Conservation (phyloP, 2,888 invertebrate species). For the Congeria kusceri region DNA sequence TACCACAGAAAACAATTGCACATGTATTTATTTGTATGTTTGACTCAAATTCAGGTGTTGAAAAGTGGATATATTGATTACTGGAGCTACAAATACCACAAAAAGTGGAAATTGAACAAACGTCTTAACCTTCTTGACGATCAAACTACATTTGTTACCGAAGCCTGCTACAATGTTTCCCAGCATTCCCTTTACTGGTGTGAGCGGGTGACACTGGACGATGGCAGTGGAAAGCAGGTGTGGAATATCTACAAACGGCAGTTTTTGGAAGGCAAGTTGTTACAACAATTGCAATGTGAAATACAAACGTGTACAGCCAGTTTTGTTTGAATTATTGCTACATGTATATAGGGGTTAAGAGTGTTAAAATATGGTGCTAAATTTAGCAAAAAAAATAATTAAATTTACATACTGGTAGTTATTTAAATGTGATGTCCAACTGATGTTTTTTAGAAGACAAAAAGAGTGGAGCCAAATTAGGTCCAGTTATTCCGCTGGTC, state of each 20-base stretch:
- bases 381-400: not conserved
- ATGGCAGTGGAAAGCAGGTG: conserved; percentile 16
- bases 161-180: conserved; percentile 65
- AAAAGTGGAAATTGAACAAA: conserved; percentile 61
- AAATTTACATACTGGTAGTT: not conserved
- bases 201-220: conserved; percentile 54
- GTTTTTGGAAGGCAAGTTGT: conserved; percentile 58
- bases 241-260: conserved; percentile 60
- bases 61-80: conserved; percentile 66
- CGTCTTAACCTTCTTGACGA: conserved; percentile 61
- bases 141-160: conserved; percentile 57
- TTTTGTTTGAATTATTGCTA: not conserved
- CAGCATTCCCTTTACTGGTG: conserved; percentile 74
- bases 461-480: conserved; percentile 40
- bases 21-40: no score
- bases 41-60: conserved; percentile 53
- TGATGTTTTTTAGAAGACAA: conserved; percentile 36
- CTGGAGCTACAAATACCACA: conserved; percentile 67
- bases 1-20: no score
- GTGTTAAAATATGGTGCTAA: not conserved
- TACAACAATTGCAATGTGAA: not conserved
- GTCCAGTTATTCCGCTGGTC: conserved; percentile 56
- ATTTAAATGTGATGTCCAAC: not conserved
- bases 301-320: not conserved
- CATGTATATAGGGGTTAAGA: not conserved